Percentiles rank a stretch among this genome's conserved stretches.
Evolutionary conservation across 2,888 invertebrate species (phyloP).

Genomic region (Gonocerus acuteangulatus): DNA sequence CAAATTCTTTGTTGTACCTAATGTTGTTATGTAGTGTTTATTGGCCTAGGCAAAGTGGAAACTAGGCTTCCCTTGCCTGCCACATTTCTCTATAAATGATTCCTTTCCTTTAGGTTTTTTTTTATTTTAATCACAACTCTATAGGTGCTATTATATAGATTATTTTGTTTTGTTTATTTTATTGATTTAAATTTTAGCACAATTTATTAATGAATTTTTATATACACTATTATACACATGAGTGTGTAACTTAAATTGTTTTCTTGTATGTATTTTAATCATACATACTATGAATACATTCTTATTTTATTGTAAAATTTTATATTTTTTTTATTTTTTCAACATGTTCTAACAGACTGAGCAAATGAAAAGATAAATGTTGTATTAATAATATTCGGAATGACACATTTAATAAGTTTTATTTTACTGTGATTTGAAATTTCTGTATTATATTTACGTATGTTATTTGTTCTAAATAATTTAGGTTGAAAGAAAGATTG

Average conservation of each 20-base stretch:
- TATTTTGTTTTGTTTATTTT: constrained; percentile 13
- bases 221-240: constrained; percentile 11
- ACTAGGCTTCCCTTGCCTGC: constrained; percentile 4
- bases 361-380: not conserved
- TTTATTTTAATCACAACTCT: constrained; percentile 8
- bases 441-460: constrained; percentile 31
- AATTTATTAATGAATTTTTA: constrained; percentile 13
- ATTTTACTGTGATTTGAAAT: constrained; percentile 34
- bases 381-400: constrained; percentile 13
- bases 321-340: constrained; percentile 3
- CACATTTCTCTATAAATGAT: constrained; percentile 5
- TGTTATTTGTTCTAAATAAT: constrained; percentile 28
- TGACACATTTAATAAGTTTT: constrained; percentile 15
- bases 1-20: constrained; percentile 23
- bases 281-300: not conserved
- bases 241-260: constrained; percentile 3
- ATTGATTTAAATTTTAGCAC: constrained; percentile 13
- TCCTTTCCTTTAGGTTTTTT: constrained; percentile 2
- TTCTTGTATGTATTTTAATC: not conserved
- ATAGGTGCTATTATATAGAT: constrained; percentile 19
- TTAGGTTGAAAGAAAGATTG: constrained; percentile 25
- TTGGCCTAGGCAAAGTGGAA: not conserved
- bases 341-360: constrained; percentile 23
- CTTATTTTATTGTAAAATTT: constrained; percentile 1
- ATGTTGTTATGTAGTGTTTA: constrained; percentile 21